Conservation (phyloP, 2,113 vertebrate genomes). For the Maylandia zebra region DNA sequence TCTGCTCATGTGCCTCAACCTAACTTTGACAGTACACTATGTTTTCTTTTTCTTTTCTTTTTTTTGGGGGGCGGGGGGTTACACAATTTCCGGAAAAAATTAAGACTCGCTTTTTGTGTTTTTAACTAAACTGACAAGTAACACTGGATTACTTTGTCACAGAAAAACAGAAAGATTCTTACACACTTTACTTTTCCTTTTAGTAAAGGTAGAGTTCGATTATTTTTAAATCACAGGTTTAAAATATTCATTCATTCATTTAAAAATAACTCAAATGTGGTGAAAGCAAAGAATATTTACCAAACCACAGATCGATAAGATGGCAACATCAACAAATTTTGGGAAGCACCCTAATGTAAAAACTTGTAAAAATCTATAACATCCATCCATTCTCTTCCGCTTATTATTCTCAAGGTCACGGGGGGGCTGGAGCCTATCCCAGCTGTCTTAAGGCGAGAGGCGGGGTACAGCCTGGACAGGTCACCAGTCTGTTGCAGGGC, state of each 20-base stretch:
- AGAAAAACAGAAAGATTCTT: background rate
- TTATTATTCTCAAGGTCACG: background rate
- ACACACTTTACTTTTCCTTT: background rate
- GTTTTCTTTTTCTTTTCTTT: background rate
- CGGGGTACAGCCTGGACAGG: background rate
- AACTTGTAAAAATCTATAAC: background rate
- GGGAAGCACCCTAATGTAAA: background rate
- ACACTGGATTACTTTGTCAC: background rate
- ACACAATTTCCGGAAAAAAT: fast-evolving
- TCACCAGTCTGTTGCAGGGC: background rate
- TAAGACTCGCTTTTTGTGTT: background rate
- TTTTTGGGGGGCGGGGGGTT: background rate
- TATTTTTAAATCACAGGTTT: background rate
- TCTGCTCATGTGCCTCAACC: background rate
- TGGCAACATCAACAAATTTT: background rate
- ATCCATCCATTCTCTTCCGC: background rate
- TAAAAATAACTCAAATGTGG: background rate
- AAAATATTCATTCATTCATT: background rate
- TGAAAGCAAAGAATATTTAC: background rate
- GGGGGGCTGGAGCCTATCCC: background rate
- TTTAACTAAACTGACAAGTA: background rate
- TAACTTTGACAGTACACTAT: background rate
- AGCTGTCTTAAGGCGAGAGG: background rate
- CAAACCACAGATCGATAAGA: background rate
- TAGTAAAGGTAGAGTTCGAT: fast-evolving